phyloP scores from a whole-genome alignment of 2,113 vertebrate species.

The Colistium nudipinnis region DNA sequence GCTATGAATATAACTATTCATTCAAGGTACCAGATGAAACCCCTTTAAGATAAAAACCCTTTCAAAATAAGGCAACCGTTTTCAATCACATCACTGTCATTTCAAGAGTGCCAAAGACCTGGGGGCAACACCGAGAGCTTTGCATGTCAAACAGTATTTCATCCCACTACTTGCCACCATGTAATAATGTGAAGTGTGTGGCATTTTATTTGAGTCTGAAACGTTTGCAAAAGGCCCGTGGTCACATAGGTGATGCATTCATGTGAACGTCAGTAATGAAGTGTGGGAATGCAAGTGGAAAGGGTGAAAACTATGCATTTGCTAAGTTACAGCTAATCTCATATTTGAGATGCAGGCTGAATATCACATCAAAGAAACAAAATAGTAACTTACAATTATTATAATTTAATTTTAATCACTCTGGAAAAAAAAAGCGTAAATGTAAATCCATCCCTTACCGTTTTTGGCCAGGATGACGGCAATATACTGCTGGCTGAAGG shows the following conservation, averaged over 20 bases:
- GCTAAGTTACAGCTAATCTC: too few relatives aligned
- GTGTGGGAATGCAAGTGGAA: not conserved
- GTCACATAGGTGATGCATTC: not conserved
- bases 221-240: not conserved
- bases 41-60: too few relatives aligned
- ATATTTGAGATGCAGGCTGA: too few relatives aligned
- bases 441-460: too few relatives aligned
- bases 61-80: not conserved
- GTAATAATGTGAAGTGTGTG: not conserved
- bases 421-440: too few relatives aligned
- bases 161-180: not conserved
- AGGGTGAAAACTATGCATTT: not conserved
- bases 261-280: too few relatives aligned
- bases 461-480: slow-evolving; percentile 91
- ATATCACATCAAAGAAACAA: too few relatives aligned
- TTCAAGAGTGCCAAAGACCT: not conserved
- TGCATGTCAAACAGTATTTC: not conserved
- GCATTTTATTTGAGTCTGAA: not conserved
- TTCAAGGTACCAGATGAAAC: too few relatives aligned
- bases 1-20: too few relatives aligned
- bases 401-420: too few relatives aligned
- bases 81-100: slow-evolving; percentile 1
- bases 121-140: not conserved
- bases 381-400: too few relatives aligned
- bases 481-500: slow-evolving; percentile 89